Base-by-base conservation (phyloP, 2,113 vertebrate genomes). In the Caracal caracal region DNA sequence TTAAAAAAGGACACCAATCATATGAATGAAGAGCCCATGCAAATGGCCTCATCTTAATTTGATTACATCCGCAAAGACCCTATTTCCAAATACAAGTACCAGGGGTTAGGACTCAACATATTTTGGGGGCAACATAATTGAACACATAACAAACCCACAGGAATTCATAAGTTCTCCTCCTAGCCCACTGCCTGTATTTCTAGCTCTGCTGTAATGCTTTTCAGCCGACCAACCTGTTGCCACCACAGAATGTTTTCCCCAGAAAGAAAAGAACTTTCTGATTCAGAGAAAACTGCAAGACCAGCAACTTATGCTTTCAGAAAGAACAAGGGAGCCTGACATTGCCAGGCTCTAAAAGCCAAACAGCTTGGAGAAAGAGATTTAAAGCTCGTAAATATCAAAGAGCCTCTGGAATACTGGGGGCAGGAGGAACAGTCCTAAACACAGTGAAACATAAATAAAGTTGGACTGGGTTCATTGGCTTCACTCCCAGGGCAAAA, bases 371-470 rank as follows among this genome's bases (percentile, higher is more conserved):
- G 66, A 81, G 76, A 97, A 96, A 94, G 61, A 97, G 90, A 97
- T 88, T 90, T 96, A 97, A 94, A 85, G 81, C 90, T 96, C 22
- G 4, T 89, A 95, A 98, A 98, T 97, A 97, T 96, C 95, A 78
- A 85, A 97, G 49, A 90, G 53, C 35, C n/a, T 88, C 56, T 93
- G n/a, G 81, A 96, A 93, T 88, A 95, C 10, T 61, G 59, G 61
- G 61, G 78, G 24, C 80, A 95, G 70, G 89, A 97, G 28, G 88
- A 97, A 90, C 90, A 95, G 92, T 94, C 92, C 92, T 93, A 97
- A 95, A 95, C 53, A 97, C 33, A 94, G 88, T 24, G 26, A 97
- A 90, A 97, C 84, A 92, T 92, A 97, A 96, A 97, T 97, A 95
- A 97, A 96, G 63, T 92, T 96, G 92, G 49, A 95, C 59, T 94